A percentile compares a stretch with the other conserved stretches of the same genome.
phyloP scores from a whole-genome alignment of 1,140 invertebrate species.

The Drosophila grimshawi region DNA sequence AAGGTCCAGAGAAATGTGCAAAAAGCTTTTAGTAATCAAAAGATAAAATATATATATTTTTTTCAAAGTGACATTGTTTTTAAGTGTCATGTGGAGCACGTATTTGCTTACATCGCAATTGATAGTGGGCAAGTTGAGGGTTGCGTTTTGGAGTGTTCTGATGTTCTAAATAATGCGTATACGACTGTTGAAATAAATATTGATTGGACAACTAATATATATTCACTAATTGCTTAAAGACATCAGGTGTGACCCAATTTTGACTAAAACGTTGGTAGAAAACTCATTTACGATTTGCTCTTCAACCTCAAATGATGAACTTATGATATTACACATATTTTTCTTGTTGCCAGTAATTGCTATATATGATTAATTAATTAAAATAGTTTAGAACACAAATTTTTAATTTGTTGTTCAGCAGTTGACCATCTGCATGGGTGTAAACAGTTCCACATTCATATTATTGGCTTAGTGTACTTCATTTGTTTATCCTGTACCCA shows the following conservation, averaged over 20 bases:
- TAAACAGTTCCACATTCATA: background rate
- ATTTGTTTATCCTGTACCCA: background rate
- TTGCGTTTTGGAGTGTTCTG: background rate
- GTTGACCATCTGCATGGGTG: background rate
- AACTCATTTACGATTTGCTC: too few relatives aligned
- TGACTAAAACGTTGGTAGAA: too few relatives aligned
- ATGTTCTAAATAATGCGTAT: background rate
- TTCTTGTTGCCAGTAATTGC: background rate
- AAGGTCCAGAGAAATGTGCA: background rate
- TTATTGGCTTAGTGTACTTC: background rate
- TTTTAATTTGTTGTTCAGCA: background rate
- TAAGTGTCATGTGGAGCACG: conserved; percentile 1
- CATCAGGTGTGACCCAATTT: too few relatives aligned
- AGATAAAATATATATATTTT: conserved; percentile 41
- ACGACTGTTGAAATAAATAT: background rate
- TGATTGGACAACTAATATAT: conserved; percentile 1
- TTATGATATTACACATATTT: background rate
- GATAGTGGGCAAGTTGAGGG: conserved; percentile 1
- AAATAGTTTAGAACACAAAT: background rate
- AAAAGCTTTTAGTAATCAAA: conserved; percentile 38
- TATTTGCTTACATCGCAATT: conserved; percentile 3
- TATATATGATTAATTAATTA: too few relatives aligned
- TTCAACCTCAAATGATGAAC: too few relatives aligned
- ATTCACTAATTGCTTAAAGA: too few relatives aligned
- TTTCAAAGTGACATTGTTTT: conserved; percentile 26